Evolutionary conservation across 2,113 vertebrate species (phyloP).

Genomic region (Gymnocephalus cernua): DNA sequence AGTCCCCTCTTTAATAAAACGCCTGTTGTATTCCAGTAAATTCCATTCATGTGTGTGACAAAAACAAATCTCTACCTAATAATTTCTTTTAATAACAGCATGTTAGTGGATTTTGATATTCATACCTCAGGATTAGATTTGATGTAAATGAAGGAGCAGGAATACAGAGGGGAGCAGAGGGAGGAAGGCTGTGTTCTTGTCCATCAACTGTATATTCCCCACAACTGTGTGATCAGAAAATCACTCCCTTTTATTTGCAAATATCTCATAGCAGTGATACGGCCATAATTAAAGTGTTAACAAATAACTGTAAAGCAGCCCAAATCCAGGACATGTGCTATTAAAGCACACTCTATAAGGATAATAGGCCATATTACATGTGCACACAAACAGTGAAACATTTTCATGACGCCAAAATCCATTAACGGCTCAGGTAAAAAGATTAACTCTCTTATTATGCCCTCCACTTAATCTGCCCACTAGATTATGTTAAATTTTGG

Average conservation of each 20-base stretch:
- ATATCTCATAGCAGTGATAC: conserved; percentile 36
- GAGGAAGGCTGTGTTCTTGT: conserved; percentile 46
- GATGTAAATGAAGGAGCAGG: conserved; percentile 70
- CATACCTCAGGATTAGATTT: conserved; percentile 73
- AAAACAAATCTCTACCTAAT: conserved; percentile 61
- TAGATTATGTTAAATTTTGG: conserved; percentile 64
- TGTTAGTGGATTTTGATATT: conserved; percentile 69
- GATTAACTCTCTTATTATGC: conserved; percentile 61
- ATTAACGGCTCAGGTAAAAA: conserved; percentile 71
- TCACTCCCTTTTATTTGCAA: conserved; percentile 52
- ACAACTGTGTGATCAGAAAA: conserved; percentile 54
- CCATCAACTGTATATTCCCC: conserved; percentile 33
- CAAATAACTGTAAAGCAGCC: conserved; percentile 38
- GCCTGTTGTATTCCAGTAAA: conserved; percentile 66
- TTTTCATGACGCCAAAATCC: conserved; percentile 67
- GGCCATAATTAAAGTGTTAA: conserved; percentile 54
- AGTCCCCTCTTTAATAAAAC: conserved; percentile 69
- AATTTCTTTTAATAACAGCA: conserved; percentile 68
- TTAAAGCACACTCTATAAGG: conserved; percentile 45
- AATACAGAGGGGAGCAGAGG: conserved; percentile 33
- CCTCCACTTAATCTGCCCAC: conserved; percentile 62
- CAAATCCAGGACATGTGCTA: conserved; percentile 26
- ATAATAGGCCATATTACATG: conserved; percentile 46
- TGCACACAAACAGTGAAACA: conserved; percentile 24
- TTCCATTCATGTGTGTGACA: conserved; percentile 72